phyloP scores from a whole-genome alignment of 2,113 vertebrate genomes.

The Enhydra lutris region DNA sequence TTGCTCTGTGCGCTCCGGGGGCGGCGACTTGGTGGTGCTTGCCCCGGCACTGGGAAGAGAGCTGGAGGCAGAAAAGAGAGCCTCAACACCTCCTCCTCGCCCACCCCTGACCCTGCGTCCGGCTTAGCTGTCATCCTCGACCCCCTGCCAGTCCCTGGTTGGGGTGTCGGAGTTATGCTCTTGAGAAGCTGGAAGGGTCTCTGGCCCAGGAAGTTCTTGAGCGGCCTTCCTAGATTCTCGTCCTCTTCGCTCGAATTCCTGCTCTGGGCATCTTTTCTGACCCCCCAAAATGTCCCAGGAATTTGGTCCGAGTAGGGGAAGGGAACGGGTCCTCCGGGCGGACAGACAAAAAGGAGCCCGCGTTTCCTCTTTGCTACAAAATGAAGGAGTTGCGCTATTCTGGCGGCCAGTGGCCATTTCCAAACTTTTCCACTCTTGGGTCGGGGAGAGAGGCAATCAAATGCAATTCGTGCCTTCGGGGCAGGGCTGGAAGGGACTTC shows the following conservation, averaged over 20 bases:
- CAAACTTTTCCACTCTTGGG: slow-evolving; percentile 19
- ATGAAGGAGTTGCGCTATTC: background rate
- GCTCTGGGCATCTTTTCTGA: background rate
- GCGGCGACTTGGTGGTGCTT: background rate
- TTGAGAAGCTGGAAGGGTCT: background rate
- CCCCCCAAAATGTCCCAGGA: background rate
- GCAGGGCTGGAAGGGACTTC: background rate
- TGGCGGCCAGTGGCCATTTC: background rate
- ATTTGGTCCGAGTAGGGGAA: background rate
- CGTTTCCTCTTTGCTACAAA: background rate
- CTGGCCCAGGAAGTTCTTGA: too few relatives aligned
- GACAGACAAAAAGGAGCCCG: background rate
- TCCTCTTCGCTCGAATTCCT: background rate
- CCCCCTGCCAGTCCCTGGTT: background rate
- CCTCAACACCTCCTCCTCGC: background rate
- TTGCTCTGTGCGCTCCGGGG: background rate
- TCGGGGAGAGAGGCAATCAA: background rate
- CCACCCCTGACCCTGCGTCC: background rate
- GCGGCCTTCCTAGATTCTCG: background rate
- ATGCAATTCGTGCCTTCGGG: background rate
- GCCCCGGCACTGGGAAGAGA: background rate
- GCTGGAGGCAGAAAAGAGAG: background rate
- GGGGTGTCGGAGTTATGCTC: background rate
- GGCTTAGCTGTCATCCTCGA: rapidly evolving
- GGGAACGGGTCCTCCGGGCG: background rate